Conservation (phyloP, 2,113 vertebrate species). For the Sorex fumeus region DNA sequence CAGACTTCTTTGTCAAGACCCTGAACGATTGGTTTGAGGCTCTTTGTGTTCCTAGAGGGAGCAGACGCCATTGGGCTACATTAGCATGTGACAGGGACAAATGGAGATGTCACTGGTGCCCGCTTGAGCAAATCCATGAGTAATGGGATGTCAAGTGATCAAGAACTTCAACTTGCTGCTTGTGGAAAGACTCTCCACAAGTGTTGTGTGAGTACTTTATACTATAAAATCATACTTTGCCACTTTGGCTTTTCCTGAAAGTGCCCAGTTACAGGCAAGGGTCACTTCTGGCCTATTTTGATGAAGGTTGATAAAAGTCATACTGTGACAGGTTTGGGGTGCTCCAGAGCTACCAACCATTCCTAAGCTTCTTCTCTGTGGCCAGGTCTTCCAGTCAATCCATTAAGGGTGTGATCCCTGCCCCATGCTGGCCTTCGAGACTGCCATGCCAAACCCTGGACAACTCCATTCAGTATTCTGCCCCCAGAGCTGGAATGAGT, state of each 20-base stretch:
- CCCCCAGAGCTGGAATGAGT: background rate
- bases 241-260: background rate
- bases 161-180: background rate
- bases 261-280: background rate
- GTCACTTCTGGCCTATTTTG: background rate
- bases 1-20: no score
- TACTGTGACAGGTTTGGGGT: background rate
- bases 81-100: no score
- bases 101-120: no score
- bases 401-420: background rate
- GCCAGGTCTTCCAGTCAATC: background rate
- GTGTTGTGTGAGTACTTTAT: background rate
- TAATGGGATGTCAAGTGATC: no score
- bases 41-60: no score
- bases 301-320: background rate
- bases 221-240: slow-evolving; percentile 5
- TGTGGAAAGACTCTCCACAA: background rate
- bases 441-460: background rate
- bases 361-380: background rate
- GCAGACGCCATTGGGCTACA: no score
- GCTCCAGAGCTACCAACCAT: background rate
- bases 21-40: no score
- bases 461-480: background rate
- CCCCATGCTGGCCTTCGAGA: background rate
- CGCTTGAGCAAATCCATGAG: no score